Evolutionary conservation across 1,140 invertebrate genomes (phyloP).

Genomic region (Chlorops oryzae): DNA sequence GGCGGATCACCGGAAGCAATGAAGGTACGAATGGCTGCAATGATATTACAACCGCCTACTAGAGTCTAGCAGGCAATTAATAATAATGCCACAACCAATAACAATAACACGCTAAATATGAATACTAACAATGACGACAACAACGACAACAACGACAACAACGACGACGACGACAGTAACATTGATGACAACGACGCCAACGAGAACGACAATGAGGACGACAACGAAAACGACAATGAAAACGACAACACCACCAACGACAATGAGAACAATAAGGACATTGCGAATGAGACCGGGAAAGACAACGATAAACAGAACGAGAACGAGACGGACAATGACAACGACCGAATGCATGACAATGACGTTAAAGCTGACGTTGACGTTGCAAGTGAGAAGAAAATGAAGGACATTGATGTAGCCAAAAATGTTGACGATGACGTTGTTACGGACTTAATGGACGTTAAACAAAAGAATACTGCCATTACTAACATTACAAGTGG

Average conservation of each 20-base stretch:
- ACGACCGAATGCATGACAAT: not conserved
- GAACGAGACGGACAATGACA: constrained; percentile 3
- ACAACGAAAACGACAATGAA: constrained; percentile 7
- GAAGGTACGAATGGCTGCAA: constrained; percentile 72
- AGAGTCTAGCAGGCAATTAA: constrained; percentile 62
- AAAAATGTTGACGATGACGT: not conserved
- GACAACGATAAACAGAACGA: not conserved
- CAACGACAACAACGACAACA: constrained; percentile 16
- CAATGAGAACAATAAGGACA: constrained; percentile 15
- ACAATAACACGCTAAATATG: constrained; percentile 23
- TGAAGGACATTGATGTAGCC: not conserved
- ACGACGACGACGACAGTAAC: constrained; percentile 20
- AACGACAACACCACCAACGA: constrained; percentile 10
- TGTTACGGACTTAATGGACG: too few relatives aligned
- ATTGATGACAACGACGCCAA: constrained; percentile 14
- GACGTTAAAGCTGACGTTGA: not conserved
- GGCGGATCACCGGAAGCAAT: constrained; percentile 60
- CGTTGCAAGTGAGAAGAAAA: not conserved
- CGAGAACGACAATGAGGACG: constrained; percentile 11
- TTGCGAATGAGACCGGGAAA: constrained; percentile 8
- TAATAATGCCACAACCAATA: constrained; percentile 30
- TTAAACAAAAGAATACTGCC: too few relatives aligned
- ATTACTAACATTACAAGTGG: too few relatives aligned
- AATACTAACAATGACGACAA: constrained; percentile 17
- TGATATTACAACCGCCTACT: constrained; percentile 71